Conservation (phyloP, 1,140 invertebrate species). For the Anthonomus grandis region DNA sequence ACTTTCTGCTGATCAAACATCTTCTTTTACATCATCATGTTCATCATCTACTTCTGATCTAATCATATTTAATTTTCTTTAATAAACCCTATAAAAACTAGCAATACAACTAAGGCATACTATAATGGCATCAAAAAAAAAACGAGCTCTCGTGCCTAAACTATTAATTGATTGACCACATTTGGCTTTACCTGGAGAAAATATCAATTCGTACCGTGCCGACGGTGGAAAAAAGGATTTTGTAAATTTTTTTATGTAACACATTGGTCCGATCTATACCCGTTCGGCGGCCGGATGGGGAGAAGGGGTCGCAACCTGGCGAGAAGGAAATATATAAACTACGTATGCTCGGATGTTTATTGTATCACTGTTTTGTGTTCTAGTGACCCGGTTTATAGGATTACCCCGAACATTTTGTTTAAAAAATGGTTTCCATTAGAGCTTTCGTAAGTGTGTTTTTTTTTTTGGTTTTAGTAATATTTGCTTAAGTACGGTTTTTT, state of each 20-base stretch:
- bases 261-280: not conserved
- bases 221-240: no score
- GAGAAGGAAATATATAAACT: not conserved
- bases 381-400: constrained; percentile 29
- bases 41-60: no score
- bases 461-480: not conserved
- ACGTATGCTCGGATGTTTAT: not conserved
- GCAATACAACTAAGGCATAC: no score
- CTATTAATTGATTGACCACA: no score
- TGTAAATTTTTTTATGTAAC: constrained; percentile 14
- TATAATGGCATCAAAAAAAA: no score
- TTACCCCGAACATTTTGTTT: constrained; percentile 14
- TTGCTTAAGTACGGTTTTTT: not conserved
- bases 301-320: not conserved
- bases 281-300: not conserved
- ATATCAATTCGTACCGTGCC: no score
- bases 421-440: constrained; percentile 36
- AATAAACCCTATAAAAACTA: no score
- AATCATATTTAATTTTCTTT: no score
- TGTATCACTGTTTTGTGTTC: constrained; percentile 16
- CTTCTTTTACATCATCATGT: no score
- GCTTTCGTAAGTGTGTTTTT: constrained; percentile 34
- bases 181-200: no score
- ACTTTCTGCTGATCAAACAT: no score
- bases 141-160: no score